Evolutionary conservation across 2,113 vertebrate species (phyloP).

Genomic region (Myocastor coypus): DNA sequence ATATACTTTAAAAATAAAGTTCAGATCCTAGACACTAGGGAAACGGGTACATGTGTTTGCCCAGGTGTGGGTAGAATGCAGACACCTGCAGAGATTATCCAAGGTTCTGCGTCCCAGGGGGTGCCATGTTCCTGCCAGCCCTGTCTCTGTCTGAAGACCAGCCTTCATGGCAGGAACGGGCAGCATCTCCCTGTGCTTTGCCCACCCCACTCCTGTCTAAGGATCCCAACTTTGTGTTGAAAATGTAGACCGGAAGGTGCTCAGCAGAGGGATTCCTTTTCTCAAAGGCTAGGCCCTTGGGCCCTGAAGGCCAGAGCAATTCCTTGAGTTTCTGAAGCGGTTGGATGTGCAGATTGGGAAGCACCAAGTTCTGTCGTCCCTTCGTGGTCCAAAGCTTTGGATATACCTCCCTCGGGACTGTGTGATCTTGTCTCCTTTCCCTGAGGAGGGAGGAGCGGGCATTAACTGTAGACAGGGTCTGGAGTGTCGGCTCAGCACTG

Average conservation of each 20-base stretch:
- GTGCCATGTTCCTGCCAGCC: neutral
- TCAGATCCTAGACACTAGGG: neutral
- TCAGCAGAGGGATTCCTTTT: neutral
- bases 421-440: neutral
- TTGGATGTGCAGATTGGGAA: neutral
- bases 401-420: neutral
- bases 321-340: neutral
- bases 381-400: neutral
- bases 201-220: neutral
- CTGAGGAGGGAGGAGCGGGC: neutral
- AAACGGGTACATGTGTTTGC: neutral
- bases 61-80: neutral
- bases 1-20: neutral
- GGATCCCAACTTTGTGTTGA: neutral
- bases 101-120: neutral
- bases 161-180: neutral
- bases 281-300: neutral
- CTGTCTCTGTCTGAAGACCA: neutral
- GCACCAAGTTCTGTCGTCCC: neutral
- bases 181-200: neutral
- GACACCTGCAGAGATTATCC: neutral
- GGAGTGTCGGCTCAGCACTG: neutral
- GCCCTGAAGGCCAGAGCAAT: neutral
- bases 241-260: neutral
- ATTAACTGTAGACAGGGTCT: neutral